phyloP scores from a whole-genome alignment of 2,113 vertebrate genomes.

The Alectura lathami region DNA sequence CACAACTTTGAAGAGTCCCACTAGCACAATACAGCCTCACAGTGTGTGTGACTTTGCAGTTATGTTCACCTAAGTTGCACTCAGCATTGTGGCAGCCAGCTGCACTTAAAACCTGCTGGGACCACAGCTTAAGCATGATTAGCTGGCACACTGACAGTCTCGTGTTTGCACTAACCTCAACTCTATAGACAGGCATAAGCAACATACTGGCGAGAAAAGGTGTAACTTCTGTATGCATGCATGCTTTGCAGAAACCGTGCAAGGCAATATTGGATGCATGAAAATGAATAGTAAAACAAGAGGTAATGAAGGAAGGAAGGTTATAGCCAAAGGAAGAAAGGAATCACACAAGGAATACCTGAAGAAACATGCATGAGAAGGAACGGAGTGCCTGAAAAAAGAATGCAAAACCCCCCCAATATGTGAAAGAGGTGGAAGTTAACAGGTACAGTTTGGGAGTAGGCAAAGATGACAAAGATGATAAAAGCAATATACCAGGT shows the following conservation, averaged over 20 bases:
- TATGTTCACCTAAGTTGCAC: neutral
- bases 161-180: neutral
- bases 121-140: neutral
- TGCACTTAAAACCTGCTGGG: constrained; percentile 51
- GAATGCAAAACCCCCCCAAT: rapidly evolving
- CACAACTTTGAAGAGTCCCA: constrained; percentile 8
- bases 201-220: neutral
- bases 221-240: neutral
- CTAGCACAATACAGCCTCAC: neutral
- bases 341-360: neutral
- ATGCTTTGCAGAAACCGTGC: neutral
- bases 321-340: neutral
- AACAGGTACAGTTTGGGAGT: neutral
- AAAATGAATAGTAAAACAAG: neutral
- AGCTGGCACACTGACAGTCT: neutral
- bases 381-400: neutral
- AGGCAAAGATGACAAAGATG: neutral
- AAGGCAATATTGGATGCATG: neutral
- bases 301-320: neutral
- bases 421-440: neutral
- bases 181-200: neutral
- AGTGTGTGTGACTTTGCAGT: constrained; percentile 10
- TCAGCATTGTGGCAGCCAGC: constrained; percentile 21
- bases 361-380: too few species aligned
- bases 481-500: neutral